Base-by-base conservation (phyloP, 2,888 invertebrate genomes). In the Apotomis turbidana region DNA sequence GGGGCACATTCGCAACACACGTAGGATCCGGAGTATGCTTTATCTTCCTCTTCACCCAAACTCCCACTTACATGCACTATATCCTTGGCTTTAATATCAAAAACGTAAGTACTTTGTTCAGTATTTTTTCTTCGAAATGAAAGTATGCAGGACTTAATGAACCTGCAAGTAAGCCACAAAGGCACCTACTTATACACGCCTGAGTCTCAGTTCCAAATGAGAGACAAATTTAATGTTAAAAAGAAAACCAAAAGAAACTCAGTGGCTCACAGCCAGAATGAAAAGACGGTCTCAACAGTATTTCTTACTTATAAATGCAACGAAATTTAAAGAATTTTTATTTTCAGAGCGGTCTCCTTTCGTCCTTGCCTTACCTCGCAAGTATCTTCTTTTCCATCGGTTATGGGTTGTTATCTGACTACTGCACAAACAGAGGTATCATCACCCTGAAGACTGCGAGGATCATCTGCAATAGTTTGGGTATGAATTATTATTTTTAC, bases 341-440 rank as follows among this genome's bases (percentile, higher is more conserved):
- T 41, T 41, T 41, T 72, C 85, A 95, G 95, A 95, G 95, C 80
- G 95, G 95, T 38, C 66, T 94, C 0, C 78, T 95, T 0, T 95
- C 95, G 0, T 94, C 95, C 0, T 76, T 95, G 12, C 95, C 96
- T 0, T 96, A 96, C 77, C 81, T 96, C 0, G 89, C 88, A 0
- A 94, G 95, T 71, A 95, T 93, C n/a, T 79, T 88, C 49, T 75
- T 83, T 0, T 92, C 94, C 60, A 90, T 95, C n/a, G 82, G 93
- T 0, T 92, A 94, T 74, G 95, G 96, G 36, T 87, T 90, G 15
- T 12, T 94, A 0, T 94, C 95, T 0, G 96, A 96, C 73, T 87
- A 80, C 64, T 74, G 81, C 3, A 88, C 84, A 0, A 91, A 90
- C 52, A 84, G 76, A 49, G 86, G 87, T 3, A 77, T 87, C 4